phyloP scores from a whole-genome alignment of 2,888 invertebrate genomes.

The Halictus ligatus region DNA sequence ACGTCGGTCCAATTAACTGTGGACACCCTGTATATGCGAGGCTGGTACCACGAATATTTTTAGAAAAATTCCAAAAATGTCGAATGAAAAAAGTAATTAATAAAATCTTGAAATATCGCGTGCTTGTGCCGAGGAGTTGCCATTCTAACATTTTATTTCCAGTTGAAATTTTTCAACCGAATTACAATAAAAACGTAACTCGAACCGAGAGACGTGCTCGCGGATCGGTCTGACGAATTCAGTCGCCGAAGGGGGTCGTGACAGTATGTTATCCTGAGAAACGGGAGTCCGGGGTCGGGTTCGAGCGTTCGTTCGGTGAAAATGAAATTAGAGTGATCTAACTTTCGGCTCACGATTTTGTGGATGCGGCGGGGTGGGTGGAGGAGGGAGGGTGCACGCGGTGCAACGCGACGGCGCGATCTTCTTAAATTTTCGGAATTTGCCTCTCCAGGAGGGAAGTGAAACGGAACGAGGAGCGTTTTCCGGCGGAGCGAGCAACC shows the following conservation, averaged over 20 bases:
- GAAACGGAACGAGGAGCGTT: conserved; percentile 43
- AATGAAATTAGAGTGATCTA: conserved; percentile 40
- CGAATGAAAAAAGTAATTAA: neutral
- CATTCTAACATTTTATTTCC: neutral
- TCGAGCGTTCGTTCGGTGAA: neutral
- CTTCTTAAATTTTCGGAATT: conserved; percentile 26
- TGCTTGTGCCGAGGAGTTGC: neutral
- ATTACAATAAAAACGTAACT: neutral
- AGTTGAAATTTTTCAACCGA: neutral
- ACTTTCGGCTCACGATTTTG: conserved; percentile 15
- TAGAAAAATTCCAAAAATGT: neutral
- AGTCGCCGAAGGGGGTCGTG: neutral
- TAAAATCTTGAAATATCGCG: neutral
- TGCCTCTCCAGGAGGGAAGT: conserved; percentile 13
- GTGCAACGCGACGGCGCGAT: neutral
- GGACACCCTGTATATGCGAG: too few relatives aligned
- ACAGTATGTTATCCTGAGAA: neutral
- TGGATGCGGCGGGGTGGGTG: neutral
- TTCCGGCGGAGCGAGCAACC: conserved; percentile 28
- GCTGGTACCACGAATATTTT: too few relatives aligned
- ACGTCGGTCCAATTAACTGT: too few relatives aligned
- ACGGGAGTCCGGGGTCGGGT: neutral
- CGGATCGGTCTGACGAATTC: neutral
- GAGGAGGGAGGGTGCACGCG: neutral
- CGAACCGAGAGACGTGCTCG: neutral